Percentiles rank a stretch among this genome's conserved stretches.
Evolutionary conservation across 2,888 invertebrate species (phyloP).

Genomic region (Ophraella communa): DNA sequence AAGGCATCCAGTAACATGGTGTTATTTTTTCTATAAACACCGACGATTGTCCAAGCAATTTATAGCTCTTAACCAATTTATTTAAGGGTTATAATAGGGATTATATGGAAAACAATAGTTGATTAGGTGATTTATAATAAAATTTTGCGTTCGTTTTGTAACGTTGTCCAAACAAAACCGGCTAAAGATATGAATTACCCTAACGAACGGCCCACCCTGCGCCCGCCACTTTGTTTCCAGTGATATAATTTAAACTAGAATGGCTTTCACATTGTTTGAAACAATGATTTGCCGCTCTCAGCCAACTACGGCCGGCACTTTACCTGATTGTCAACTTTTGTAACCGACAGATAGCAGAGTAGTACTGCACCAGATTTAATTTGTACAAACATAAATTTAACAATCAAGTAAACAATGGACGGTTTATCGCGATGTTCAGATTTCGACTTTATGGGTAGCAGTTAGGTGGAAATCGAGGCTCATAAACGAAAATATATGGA

Average conservation of each 20-base stretch:
- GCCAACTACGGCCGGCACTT: constrained; percentile 38
- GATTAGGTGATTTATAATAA: constrained; percentile 1
- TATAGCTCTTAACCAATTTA: too few relatives aligned
- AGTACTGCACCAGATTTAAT: constrained; percentile 58
- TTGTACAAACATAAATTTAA: constrained; percentile 62
- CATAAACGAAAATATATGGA: constrained; percentile 59
- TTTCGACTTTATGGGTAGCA: constrained; percentile 59
- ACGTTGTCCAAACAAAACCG: constrained; percentile 8
- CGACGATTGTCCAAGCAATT: too few relatives aligned
- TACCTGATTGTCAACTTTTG: constrained; percentile 59
- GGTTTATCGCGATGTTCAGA: constrained; percentile 61
- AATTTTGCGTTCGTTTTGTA: constrained; percentile 7
- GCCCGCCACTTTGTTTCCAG: constrained; percentile 30
- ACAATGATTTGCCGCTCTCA: constrained; percentile 44
- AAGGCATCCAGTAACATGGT: too few relatives aligned
- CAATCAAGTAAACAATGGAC: constrained; percentile 61
- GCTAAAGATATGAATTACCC: constrained; percentile 21
- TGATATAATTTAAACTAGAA: constrained; percentile 30
- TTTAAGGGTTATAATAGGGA: too few relatives aligned
- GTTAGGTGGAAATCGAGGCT: constrained; percentile 59
- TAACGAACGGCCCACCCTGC: constrained; percentile 20
- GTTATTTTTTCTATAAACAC: too few relatives aligned
- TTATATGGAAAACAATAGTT: background rate
- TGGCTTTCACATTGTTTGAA: constrained; percentile 28
- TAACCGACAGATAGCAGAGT: constrained; percentile 55